Evolutionary conservation across 1,140 invertebrate genomes (phyloP).

Genomic region (Pogonus chalceus): DNA sequence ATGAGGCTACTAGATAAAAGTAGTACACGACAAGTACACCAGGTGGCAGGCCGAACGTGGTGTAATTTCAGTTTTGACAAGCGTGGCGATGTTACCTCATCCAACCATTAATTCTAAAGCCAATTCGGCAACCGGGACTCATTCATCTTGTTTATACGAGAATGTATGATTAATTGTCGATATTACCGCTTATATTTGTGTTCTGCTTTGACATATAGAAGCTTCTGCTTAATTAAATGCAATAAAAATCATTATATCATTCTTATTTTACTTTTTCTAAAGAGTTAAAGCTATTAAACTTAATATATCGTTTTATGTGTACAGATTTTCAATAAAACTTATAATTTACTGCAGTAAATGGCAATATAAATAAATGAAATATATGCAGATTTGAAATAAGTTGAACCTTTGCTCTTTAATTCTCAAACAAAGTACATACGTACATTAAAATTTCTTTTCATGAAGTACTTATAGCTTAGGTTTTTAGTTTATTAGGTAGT

Average conservation of each 20-base stretch:
- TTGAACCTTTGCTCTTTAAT: too few relatives aligned
- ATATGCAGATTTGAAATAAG: too few relatives aligned
- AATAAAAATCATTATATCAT: not conserved
- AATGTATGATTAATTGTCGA: not conserved
- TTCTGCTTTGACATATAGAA: not conserved
- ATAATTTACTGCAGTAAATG: too few relatives aligned
- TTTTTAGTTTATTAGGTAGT: too few relatives aligned
- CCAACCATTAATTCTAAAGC: not conserved
- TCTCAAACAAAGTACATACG: too few relatives aligned
- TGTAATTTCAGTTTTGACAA: constrained; percentile 1
- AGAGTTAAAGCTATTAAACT: too few relatives aligned
- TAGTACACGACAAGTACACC: not conserved
- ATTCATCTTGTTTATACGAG: constrained; percentile 5
- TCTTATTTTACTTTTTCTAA: not conserved
- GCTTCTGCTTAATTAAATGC: not conserved
- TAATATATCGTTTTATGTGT: too few relatives aligned
- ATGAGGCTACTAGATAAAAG: not conserved
- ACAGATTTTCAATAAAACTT: too few relatives aligned
- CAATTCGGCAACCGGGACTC: not conserved
- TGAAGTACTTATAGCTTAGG: too few relatives aligned
- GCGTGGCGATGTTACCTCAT: not conserved
- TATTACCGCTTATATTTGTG: not conserved
- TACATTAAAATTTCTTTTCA: too few relatives aligned
- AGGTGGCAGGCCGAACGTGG: not conserved
- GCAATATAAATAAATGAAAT: too few relatives aligned